These are phyloP conservation scores for Mythimna albipuncta DNA, from an alignment of 2,888 invertebrate genomes.

Conservation along the genomic window DNA sequence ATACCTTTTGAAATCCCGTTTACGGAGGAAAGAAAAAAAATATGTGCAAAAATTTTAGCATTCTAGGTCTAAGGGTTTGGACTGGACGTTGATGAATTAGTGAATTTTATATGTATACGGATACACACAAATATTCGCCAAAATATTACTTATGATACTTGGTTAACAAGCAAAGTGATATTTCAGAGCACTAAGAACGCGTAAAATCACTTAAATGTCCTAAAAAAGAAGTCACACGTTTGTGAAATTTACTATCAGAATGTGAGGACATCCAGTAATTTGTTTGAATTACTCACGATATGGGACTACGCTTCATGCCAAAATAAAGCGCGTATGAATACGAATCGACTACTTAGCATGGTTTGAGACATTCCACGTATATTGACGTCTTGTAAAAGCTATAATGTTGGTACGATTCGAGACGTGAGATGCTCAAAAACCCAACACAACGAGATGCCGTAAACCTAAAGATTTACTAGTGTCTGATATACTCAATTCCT, in stretches of 20 bases:
- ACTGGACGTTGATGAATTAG: too few species aligned
- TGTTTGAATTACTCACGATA: slow-evolving; percentile 73
- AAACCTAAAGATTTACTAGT: slow-evolving; percentile 54
- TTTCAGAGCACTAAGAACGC: slow-evolving; percentile 2
- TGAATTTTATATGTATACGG: too few species aligned
- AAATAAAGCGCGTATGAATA: slow-evolving; percentile 78
- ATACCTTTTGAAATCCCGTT: too few species aligned
- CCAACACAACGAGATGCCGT: slow-evolving; percentile 37
- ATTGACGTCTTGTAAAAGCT: slow-evolving; percentile 57
- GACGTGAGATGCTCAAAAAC: slow-evolving; percentile 45
- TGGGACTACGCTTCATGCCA: slow-evolving; percentile 67
- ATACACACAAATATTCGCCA: too few species aligned
- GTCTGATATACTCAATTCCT: slow-evolving; percentile 26
- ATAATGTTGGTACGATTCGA: slow-evolving; percentile 50
- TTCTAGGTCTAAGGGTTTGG: too few species aligned
- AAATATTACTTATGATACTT: background rate
- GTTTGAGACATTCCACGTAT: slow-evolving; percentile 58
- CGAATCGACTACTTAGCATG: slow-evolving; percentile 74
- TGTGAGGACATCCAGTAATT: slow-evolving; percentile 66
- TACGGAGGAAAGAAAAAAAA: too few species aligned
- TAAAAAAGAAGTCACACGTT: slow-evolving; percentile 39
- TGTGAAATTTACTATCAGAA: slow-evolving; percentile 42
- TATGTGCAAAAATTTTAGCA: too few species aligned
- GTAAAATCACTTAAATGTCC: slow-evolving; percentile 20
- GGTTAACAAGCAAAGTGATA: background rate